Evolutionary conservation across 2,888 invertebrate species (phyloP), one percentile per base, ranked within the genome.

Genomic region (Thymelicus lineola): DNA sequence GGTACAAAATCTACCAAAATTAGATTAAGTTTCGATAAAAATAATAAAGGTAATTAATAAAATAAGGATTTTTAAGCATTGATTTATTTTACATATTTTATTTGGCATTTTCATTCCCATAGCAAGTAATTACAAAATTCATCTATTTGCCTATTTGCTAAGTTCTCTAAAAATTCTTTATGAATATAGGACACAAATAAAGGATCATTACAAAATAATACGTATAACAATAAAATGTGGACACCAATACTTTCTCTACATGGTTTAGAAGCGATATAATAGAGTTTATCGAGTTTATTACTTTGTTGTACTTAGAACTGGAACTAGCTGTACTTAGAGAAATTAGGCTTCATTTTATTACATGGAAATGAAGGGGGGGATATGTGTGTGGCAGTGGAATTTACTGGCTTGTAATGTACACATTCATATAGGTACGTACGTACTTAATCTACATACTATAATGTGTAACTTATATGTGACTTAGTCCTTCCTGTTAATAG

Each of bases 91-190:
- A 86, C 82, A 89, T 85, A 87, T 12, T 86, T 85, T 77, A 84
- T 91, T 91, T 91, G 90, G 91, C 91, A 88, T 85, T 86, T 84
- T 79, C 76, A 77, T 80, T 84, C 81, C 81, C 77, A 78, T 85
- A 86, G 87, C 86, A 83, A 76, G 83, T 78, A 80, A 80, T 63
- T 68, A 68, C 62, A 68, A 68, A 68, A 68, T 36, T 66, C 46
- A 48, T 38, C 67, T 67, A 67, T 67, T 17, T 55, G 53, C 61
- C 71, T 77, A 74, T 72, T 75, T 67, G 61, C 75, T 79, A 80
- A 75, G 65, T 72, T 71, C 53, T 68, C 80, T 83, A 80, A 80
- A n/a, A 77, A 80, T 80, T 78, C 14, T 4, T 14, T 55, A 55
- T 28, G 35, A 6, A 55, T 35, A 55, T 35, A 55, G 28, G 55